Evolutionary conservation across 2,113 vertebrate species (phyloP).

Genomic region (Catharus fuscescens): DNA sequence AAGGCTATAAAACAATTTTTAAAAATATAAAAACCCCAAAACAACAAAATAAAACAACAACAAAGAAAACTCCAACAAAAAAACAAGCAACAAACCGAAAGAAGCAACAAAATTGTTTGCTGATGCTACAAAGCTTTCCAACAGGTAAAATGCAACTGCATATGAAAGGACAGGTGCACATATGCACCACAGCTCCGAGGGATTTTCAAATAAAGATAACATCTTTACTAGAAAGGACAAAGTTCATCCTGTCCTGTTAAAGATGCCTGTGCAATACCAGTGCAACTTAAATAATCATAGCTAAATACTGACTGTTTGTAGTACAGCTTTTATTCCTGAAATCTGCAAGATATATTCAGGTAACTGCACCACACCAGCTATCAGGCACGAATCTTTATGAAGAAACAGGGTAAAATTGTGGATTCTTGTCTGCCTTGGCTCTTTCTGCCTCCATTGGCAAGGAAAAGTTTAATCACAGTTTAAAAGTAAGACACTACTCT

Average conservation of each 20-base stretch:
- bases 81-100: neutral
- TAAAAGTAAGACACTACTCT: neutral
- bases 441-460: neutral
- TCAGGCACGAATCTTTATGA: neutral
- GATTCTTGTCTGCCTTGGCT: neutral
- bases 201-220: neutral
- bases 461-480: neutral
- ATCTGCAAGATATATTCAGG: neutral
- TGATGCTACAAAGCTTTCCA: neutral
- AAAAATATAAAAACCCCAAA: rapidly evolving
- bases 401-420: neutral
- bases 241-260: neutral
- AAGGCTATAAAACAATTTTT: neutral
- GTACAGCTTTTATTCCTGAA: neutral
- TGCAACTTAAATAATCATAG: neutral
- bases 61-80: neutral
- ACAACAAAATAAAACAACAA: too few species aligned
- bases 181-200: neutral
- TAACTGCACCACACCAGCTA: neutral
- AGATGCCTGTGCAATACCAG: neutral
- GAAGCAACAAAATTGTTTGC: neutral
- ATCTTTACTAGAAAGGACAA: neutral
- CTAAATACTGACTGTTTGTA: neutral
- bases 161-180: neutral
- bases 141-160: neutral